A percentile compares a stretch with the other conserved stretches of the same genome.
Evolutionary conservation across 2,797 vertebrate species (phyloP).

Genomic region (Sparidentex hasta): DNA sequence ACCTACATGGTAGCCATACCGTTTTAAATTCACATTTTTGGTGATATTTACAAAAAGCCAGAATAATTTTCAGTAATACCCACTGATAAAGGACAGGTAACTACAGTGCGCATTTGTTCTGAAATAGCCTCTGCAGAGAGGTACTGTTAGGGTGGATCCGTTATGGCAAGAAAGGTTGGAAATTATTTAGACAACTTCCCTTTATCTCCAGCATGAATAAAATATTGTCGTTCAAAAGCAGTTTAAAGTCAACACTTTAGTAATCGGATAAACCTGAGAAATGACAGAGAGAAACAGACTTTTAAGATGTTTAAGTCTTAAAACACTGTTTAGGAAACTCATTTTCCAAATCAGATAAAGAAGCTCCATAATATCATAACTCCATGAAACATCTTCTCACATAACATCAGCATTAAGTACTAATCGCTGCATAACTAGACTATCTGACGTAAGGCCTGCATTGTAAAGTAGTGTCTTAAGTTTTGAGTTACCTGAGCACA

Average conservation of each 20-base stretch:
- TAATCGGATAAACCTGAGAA: conserved; percentile 16
- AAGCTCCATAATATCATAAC: background rate
- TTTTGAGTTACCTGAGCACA: conserved; percentile 93
- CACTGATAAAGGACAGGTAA: background rate
- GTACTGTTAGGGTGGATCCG: conserved; percentile 4
- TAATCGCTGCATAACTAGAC: background rate
- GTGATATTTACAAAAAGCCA: conserved; percentile 6
- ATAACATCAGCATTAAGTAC: background rate
- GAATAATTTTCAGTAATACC: background rate
- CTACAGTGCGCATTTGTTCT: background rate
- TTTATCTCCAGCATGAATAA: conserved; percentile 22
- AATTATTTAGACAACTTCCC: conserved; percentile 12
- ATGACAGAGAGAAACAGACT: background rate
- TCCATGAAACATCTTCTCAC: background rate
- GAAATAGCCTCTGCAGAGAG: conserved; percentile 2
- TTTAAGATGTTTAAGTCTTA: too few species aligned
- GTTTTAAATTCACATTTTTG: conserved; percentile 9
- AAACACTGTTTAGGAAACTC: background rate
- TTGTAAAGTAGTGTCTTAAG: background rate
- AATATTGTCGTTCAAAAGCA: conserved; percentile 23
- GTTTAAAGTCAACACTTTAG: conserved; percentile 22
- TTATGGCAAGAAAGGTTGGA: conserved; percentile 10
- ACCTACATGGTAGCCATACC: conserved; percentile 6
- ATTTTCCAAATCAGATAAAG: background rate
- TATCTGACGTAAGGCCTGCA: background rate